phyloP scores from a whole-genome alignment of 2,113 vertebrate species.

The Melanostigma gelatinosum region DNA sequence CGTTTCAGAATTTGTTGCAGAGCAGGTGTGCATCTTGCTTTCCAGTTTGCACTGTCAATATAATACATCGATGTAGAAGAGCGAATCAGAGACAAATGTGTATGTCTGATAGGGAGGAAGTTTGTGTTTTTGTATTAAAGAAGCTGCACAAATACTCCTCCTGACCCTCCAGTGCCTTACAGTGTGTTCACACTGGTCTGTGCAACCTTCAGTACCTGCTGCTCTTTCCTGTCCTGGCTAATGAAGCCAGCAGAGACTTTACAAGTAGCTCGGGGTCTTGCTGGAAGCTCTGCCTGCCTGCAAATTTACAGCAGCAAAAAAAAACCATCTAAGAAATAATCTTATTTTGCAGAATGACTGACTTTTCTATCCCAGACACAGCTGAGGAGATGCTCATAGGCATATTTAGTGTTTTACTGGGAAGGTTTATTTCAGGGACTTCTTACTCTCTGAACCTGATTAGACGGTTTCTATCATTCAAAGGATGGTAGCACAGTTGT shows the following conservation, averaged over 20 bases:
- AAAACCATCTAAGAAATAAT: neutral
- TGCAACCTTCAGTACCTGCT: constrained; percentile 33
- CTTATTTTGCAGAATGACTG: neutral
- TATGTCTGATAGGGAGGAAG: neutral
- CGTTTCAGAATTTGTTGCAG: neutral
- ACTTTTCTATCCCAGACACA: neutral
- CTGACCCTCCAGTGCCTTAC: neutral
- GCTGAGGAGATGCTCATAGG: neutral
- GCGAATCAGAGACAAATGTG: neutral
- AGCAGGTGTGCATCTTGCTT: neutral
- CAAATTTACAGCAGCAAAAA: constrained; percentile 22
- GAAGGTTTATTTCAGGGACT: neutral
- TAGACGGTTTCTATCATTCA: neutral
- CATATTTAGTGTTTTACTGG: neutral
- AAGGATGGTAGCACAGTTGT: neutral
- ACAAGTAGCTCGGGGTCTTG: constrained; percentile 34
- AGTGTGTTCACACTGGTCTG: constrained; percentile 6
- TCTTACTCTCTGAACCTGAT: neutral
- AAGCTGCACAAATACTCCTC: constrained; percentile 3
- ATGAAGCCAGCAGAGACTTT: constrained; percentile 72
- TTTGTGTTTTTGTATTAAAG: neutral
- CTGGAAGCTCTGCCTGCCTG: constrained; percentile 30
- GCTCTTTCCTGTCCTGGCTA: constrained; percentile 60
- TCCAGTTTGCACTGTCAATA: neutral
- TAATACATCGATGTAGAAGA: neutral